Evolutionary conservation across 2,888 invertebrate genomes (phyloP), one percentile per base, ranked within the genome.

Genomic region (Acleris laterana): DNA sequence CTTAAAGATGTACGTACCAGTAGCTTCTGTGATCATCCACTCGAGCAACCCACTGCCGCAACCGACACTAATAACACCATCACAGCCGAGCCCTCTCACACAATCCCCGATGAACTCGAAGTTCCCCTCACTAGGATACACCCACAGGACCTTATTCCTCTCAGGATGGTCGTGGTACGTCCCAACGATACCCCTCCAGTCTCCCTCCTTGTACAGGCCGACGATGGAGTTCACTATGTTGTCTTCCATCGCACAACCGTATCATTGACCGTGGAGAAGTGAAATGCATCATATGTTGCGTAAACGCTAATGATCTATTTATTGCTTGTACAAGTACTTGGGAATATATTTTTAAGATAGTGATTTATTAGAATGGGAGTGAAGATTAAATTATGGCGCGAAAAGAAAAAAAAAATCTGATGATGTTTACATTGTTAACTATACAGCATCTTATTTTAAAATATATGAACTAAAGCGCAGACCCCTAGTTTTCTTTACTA

Each of bases 1-100:
- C 5, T 46, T 20, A 19, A 49, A 20, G 19, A 1, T 49, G 4
- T 38, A 25, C 57, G 9, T 84, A 96, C 96, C 95, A 74, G 94
- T 94, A 74, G 94, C 94, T 82, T 94, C 87, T 51, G 88, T 88
- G 55, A 97, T 87, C 71, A 97, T 94, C 97, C 97, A 97, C 84
- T 97, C 97, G 38, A 97, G 88, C n/a, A 97, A 87, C 0, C 97
- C 97, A 70, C 95, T 95, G 16, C 97, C 97, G 81, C 97, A 97
- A 1, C 97, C 97, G 44, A 97, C 86, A 72, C 97, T 97, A 63
- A 95, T 81, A 48, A 97, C 84, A 28, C 88, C 89, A 6, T 83
- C 77, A 71, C 95, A 88, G 5, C 87, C 71, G 19, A 93, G 78
- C 44, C 90, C 79, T 19, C 72, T 68, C 59, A 96, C 76, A 56